Base-by-base conservation (phyloP, 2,797 vertebrate species). In the Danio aesculapii region DNA sequence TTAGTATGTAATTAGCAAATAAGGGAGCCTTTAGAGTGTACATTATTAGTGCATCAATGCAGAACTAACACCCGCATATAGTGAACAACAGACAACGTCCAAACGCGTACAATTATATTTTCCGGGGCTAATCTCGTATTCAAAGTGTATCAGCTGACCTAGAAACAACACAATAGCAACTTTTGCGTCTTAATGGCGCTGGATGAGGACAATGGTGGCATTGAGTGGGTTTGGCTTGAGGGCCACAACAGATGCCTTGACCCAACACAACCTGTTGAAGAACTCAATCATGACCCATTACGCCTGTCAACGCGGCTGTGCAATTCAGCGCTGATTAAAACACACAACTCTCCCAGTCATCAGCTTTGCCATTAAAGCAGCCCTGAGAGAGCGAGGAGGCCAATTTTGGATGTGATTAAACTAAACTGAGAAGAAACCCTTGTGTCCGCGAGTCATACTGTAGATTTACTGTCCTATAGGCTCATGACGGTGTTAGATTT, bases 141-240 rank as follows among this genome's bases (percentile, higher is more conserved):
- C 77, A 84, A 88, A 90, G 86, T 75, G 85, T n/a, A 84, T 86
- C 77, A 88, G 88, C 84, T 90, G 90, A 92, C 92, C 91, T 90
- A 87, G 89, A 91, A 90, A 84, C 76, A 77, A 78, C 85, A 92
- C 89, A 93, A 91, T 90, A 84, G 75, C 86, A 90, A 90, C 86
- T 91, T 90, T 90, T 82, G 89, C 88, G 83, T 89, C 85, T 77
- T 85, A 82, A 87, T 78, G 84, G 55, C 17, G 4, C 21, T 58
- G 83, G 13, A 59, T 39, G 13, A 83, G 85, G 89, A 92, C 90
- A 93, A 91, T 87, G 87, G 13, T 0, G 58, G 62, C 9, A 90
- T 92, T 92, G 85, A 90, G 47, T 16, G 62, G 39, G 74, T 69
- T 68, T 67, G 41, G 76, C 75, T 52, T 21, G 81, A 82, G 73